phyloP scores from a whole-genome alignment of 2,797 vertebrate genomes.

The Gymnoscopelus braueri region DNA sequence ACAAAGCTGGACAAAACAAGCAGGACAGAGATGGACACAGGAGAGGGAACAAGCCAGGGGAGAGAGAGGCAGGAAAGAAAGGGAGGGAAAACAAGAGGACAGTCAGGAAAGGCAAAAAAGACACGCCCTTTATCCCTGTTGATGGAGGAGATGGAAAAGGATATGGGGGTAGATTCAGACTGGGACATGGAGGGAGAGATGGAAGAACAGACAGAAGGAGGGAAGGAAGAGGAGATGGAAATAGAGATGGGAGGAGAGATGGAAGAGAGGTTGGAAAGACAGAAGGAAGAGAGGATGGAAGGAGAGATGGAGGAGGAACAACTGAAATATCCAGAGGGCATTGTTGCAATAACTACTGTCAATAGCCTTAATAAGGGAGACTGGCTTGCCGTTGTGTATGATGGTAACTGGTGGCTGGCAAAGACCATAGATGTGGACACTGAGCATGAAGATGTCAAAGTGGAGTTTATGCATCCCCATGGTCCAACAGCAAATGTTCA shows the following conservation, averaged over 20 bases:
- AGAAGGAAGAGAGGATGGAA: no score
- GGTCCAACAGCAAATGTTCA: constrained; percentile 22
- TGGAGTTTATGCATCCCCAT: constrained; percentile 34
- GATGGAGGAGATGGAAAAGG: constrained; percentile 21
- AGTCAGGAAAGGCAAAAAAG: background rate
- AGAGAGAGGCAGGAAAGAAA: no score
- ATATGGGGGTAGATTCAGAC: no score
- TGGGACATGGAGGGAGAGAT: no score
- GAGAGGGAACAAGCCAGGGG: no score
- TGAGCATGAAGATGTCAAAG: constrained; percentile 29
- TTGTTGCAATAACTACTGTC: background rate
- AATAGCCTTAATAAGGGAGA: constrained; percentile 13
- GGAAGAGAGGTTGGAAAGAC: background rate
- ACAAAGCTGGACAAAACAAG: background rate
- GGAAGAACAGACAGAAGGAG: no score
- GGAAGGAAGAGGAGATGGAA: no score
- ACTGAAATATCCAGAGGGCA: constrained; percentile 3
- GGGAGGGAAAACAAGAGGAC: no score
- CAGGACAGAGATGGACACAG: no score
- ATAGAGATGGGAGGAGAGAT: background rate
- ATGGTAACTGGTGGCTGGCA: constrained; percentile 37
- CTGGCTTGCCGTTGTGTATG: constrained; percentile 35
- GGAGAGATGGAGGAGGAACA: constrained; percentile 8
- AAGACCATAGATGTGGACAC: constrained; percentile 27
- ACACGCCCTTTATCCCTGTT: background rate